Conservation (phyloP, 2,113 vertebrate genomes). For the Anseranas semipalmata region DNA sequence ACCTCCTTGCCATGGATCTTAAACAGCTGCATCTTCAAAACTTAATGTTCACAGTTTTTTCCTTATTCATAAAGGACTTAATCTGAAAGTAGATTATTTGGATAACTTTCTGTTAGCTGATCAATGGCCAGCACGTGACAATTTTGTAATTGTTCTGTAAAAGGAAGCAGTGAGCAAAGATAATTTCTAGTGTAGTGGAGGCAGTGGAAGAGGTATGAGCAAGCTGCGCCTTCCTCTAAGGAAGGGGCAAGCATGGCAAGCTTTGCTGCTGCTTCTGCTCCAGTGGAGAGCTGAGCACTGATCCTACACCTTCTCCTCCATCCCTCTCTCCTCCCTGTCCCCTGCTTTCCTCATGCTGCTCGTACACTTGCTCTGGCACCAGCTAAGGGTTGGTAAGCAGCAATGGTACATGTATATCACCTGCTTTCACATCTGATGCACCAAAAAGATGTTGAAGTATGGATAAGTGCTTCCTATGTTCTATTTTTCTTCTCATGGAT, state of each 20-base stretch:
- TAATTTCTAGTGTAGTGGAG: neutral
- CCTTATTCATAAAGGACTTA: neutral
- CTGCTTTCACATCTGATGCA: neutral
- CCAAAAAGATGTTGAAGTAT: neutral
- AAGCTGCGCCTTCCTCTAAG: neutral
- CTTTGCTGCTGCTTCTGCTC: neutral
- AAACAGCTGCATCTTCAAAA: neutral
- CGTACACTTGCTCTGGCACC: neutral
- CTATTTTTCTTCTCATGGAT: neutral
- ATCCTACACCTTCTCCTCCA: neutral
- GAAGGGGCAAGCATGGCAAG: neutral
- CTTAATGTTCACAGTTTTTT: neutral
- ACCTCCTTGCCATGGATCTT: neutral
- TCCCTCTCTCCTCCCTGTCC: fast-evolving
- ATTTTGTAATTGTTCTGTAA: neutral
- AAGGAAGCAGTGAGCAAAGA: neutral
- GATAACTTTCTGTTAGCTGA: neutral
- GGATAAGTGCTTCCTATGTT: neutral
- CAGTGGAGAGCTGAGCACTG: neutral
- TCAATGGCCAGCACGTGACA: neutral
- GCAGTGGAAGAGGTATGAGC: neutral
- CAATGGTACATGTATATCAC: fast-evolving
- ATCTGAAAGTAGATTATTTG: neutral
- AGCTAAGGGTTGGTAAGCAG: neutral
- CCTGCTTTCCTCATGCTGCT: fast-evolving